Base-by-base conservation (phyloP, 1,140 invertebrate species). In the Lasaia peninsularis region DNA sequence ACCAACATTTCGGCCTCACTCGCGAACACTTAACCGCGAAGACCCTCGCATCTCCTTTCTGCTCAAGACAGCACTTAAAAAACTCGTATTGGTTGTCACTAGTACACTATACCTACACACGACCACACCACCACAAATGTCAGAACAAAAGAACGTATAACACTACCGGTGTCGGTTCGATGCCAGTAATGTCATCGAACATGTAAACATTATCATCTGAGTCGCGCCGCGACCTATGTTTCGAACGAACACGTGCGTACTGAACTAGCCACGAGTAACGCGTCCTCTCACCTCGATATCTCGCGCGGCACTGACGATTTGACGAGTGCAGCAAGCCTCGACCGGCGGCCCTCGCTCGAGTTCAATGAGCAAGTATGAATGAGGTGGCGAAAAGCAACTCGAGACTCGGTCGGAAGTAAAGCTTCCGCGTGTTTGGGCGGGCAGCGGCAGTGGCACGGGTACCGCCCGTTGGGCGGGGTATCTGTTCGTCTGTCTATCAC, bases 231-330 rank as follows among this genome's bases (percentile, higher is more conserved):
- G 51, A 48, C 58, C 60, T 18, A 18, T 7, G 58, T 31, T 32
- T 50, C 62, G 50, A 33, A 40, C 21, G 16, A 67, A 49, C 78
- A 80, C 78, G 78, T 80, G 78, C 52, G 40, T 52, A 49, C 5
- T n/a, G 40, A 53, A 10, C 56, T 48, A 40, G 3, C 11, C 51
- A 18, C 37, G 10, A 7, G 20, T 0, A 50, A 61, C 65, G 66
- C 75, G 51, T 60, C 53, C 73, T 74, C 56, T 56, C 73, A 7
- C 66, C 31, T 14, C 54, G 69, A 52, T 56, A 49, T 63, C 52
- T 50, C 16, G 51, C 40, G 57, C 54, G 61, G 56, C 48, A 80
- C 78, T 78, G 69, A 44, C 52, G n/a, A 28, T 6, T 7, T 28
- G 24, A 2, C 24, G 24, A 7, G 2, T 28, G 5, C 24, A 4